Evolutionary conservation across 92 coral and sea anemone species (phyloP).

Genomic region (Virgularia gustaviana): DNA sequence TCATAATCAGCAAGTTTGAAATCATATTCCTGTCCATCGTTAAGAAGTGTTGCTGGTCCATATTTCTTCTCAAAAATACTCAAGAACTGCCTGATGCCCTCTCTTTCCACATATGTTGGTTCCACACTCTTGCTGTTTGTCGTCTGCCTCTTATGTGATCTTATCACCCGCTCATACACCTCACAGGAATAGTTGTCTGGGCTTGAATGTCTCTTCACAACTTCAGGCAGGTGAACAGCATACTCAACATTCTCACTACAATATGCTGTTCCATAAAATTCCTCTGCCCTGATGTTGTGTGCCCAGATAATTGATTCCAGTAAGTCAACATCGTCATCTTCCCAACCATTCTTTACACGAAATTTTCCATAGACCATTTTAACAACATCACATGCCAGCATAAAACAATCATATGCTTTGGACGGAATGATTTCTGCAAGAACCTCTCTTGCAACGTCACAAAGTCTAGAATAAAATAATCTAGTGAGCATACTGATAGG

Average conservation of each 20-base stretch:
- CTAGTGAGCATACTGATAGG: too few species aligned
- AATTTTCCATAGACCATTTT: conserved; percentile 46
- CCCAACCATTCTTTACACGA: conserved; percentile 48
- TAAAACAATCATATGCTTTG: conserved; percentile 56
- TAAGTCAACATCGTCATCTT: conserved; percentile 6
- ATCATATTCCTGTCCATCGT: neutral
- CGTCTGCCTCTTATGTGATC: conserved; percentile 11
- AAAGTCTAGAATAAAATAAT: conserved; percentile 28
- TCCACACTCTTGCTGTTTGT: conserved; percentile 8
- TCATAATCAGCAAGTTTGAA: neutral
- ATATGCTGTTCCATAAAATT: conserved; percentile 50
- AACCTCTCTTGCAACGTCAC: conserved; percentile 58
- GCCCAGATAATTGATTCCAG: conserved; percentile 50
- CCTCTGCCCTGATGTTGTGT: conserved; percentile 64
- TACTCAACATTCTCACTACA: conserved; percentile 47
- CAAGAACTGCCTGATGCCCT: conserved; percentile 16
- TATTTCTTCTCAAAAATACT: neutral
- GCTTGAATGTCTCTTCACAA: conserved; percentile 25
- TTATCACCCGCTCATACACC: conserved; percentile 19
- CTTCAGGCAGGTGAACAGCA: conserved; percentile 33
- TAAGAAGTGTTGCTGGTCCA: neutral
- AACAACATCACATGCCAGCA: conserved; percentile 43
- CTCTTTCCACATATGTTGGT: neutral
- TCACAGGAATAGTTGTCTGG: conserved; percentile 38
- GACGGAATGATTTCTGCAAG: conserved; percentile 64